These are phyloP conservation scores for Anableps anableps DNA, from an alignment of 2,797 vertebrate genomes.

Conservation along the genomic window DNA sequence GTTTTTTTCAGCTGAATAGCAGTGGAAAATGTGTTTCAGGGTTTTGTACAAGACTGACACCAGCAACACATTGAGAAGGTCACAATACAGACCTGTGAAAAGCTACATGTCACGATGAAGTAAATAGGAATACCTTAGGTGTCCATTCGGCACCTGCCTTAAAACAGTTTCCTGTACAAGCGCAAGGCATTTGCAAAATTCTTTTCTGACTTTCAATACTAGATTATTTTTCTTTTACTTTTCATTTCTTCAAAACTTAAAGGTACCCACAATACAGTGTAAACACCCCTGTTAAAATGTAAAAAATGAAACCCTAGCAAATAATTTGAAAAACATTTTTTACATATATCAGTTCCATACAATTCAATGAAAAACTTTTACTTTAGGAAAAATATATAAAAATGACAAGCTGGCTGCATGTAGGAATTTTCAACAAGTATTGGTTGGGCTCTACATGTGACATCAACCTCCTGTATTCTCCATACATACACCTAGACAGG, in stretches of 20 bases:
- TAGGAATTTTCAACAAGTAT: no score
- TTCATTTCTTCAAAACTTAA: background rate
- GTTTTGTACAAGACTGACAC: constrained; percentile 9
- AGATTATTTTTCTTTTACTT: background rate
- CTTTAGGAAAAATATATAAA: background rate
- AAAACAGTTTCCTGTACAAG: constrained; percentile 13
- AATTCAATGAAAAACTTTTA: background rate
- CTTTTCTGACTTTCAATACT: background rate
- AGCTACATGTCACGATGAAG: constrained; percentile 8
- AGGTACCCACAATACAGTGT: background rate
- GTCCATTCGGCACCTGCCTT: constrained; percentile 31
- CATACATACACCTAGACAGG: no score
- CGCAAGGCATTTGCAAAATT: constrained; percentile 4
- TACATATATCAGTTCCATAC: background rate
- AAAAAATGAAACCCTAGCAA: background rate
- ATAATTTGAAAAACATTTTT: background rate
- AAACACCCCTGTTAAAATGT: background rate
- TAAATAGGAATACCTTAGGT: constrained; percentile 27
- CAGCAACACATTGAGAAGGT: constrained; percentile 23
- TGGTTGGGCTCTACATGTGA: no score
- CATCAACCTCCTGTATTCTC: no score
- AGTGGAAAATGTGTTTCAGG: background rate
- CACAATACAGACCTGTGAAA: constrained; percentile 28
- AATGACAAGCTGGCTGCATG: background rate
- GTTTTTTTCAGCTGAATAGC: constrained; percentile 5